These are phyloP conservation scores for Mesembrinibis cayennensis DNA, from an alignment of 2,113 vertebrate species.

Conservation along the genomic window DNA sequence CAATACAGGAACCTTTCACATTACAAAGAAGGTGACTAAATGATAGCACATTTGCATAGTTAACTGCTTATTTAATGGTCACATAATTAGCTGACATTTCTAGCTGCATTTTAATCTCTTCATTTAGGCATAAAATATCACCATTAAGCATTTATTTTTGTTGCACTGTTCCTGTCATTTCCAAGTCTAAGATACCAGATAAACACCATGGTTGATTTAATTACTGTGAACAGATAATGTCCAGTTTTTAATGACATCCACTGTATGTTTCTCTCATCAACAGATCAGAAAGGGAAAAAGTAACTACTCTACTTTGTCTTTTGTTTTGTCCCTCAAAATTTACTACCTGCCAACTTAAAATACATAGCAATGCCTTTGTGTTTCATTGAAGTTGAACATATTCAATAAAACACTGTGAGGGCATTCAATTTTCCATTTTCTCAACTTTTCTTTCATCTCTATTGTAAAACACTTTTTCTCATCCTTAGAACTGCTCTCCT, in stretches of 20 bases:
- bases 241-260: not conserved
- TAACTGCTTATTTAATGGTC: not conserved
- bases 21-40: not conserved
- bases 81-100: constrained; percentile 4
- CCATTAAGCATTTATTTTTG: not conserved
- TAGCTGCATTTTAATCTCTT: not conserved
- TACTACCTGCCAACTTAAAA: constrained; percentile 5
- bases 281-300: not conserved
- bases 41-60: not conserved
- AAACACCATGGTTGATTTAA: not conserved
- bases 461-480: constrained; percentile 10
- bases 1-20: not conserved
- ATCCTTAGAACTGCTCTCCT: not conserved
- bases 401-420: constrained; percentile 22
- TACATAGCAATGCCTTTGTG: not conserved
- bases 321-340: not conserved
- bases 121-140: not conserved
- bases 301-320: not conserved
- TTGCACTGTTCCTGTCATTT: not conserved
- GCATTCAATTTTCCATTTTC: constrained; percentile 35
- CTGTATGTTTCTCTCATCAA: not conserved
- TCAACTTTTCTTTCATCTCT: constrained; percentile 4
- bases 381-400: constrained; percentile 26
- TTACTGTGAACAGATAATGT: not conserved
- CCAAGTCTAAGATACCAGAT: not conserved